Conservation (phyloP, 2,888 invertebrate species). For the Crematogaster levior region DNA sequence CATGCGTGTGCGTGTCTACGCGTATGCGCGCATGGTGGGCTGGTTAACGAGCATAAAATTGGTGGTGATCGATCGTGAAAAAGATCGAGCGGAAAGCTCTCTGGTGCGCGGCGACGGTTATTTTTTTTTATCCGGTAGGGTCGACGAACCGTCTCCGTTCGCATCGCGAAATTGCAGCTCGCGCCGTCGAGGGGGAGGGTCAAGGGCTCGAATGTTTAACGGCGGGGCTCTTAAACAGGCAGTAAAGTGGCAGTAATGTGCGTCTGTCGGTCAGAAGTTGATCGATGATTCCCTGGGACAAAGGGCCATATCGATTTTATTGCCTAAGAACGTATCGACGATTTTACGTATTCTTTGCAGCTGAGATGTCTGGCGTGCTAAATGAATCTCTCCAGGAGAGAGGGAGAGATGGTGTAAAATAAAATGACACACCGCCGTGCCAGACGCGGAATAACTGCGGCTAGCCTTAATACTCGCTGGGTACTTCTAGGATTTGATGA, state of each 20-base stretch:
- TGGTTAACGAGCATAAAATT: slow-evolving; percentile 65
- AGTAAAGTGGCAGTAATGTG: slow-evolving; percentile 66
- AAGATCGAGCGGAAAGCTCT: slow-evolving; percentile 49
- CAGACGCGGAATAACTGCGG: slow-evolving; percentile 11
- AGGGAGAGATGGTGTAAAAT: background rate
- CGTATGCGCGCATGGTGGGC: slow-evolving; percentile 12
- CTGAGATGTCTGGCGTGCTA: slow-evolving; percentile 23
- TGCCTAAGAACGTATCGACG: slow-evolving; percentile 61
- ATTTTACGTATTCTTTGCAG: slow-evolving; percentile 29
- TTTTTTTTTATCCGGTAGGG: slow-evolving; percentile 29
- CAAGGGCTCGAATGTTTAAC: slow-evolving; percentile 66
- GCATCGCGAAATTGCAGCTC: slow-evolving; percentile 61
- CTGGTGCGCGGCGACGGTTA: slow-evolving; percentile 14
- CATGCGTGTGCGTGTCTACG: too few species aligned
- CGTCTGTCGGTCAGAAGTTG: slow-evolving; percentile 61
- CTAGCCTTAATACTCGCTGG: background rate
- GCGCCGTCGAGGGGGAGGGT: slow-evolving; percentile 48
- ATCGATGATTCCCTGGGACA: slow-evolving; percentile 73
- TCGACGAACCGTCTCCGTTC: slow-evolving; percentile 61
- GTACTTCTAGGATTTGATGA: background rate
- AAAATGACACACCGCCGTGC: slow-evolving; percentile 24
- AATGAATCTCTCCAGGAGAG: slow-evolving; percentile 22
- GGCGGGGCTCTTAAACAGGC: slow-evolving; percentile 67
- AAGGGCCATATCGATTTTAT: slow-evolving; percentile 72
- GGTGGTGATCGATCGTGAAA: slow-evolving; percentile 60